Conservation (phyloP, 2,888 invertebrate species). For the Dynastes grantii region DNA sequence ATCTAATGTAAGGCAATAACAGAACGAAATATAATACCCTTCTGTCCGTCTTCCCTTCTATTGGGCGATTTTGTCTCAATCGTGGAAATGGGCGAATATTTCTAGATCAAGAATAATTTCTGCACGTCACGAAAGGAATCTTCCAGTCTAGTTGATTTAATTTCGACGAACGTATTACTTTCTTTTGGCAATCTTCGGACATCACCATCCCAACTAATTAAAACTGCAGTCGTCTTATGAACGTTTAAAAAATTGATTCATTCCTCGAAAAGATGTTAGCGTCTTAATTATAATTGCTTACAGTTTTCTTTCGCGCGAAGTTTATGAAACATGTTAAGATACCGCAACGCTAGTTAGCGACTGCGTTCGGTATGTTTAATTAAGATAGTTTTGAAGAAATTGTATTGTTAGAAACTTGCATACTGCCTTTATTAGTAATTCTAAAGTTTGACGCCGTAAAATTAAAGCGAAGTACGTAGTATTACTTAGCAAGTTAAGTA, state of each 20-base stretch:
- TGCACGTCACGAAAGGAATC: too few relatives aligned
- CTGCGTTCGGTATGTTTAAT: background rate
- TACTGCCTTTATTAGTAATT: background rate
- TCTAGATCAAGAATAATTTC: too few relatives aligned
- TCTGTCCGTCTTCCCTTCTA: too few relatives aligned
- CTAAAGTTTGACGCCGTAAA: background rate
- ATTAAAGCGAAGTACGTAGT: background rate
- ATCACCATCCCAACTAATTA: too few relatives aligned
- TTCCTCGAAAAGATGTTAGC: background rate
- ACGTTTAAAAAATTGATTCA: background rate
- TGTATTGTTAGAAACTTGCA: background rate
- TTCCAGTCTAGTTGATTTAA: too few relatives aligned
- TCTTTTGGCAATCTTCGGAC: too few relatives aligned
- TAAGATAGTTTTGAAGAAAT: constrained; percentile 9
- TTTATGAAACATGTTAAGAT: background rate
- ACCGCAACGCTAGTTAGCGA: background rate
- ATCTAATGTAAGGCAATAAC: background rate
- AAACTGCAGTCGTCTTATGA: too few relatives aligned
- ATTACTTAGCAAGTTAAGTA: background rate
- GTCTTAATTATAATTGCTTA: background rate
- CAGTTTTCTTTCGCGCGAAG: background rate
- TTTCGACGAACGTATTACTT: too few relatives aligned
- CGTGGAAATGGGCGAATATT: too few relatives aligned
- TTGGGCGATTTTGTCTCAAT: too few relatives aligned
- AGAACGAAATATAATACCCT: background rate